These are phyloP conservation scores for Calidris pugnax DNA, from an alignment of 2,113 vertebrate genomes.

Conservation along the genomic window DNA sequence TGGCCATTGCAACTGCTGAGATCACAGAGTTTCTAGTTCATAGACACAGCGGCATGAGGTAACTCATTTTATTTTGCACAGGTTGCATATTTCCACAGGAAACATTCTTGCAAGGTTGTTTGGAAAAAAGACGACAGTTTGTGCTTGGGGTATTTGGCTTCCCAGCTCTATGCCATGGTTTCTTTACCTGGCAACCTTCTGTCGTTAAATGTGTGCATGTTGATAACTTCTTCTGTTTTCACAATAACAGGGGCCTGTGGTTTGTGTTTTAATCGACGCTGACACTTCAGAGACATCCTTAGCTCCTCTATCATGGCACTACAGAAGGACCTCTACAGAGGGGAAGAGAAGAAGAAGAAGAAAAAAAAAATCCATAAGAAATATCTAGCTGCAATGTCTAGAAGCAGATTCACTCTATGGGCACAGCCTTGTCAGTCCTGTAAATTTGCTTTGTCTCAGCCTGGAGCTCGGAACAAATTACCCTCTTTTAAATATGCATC, in stretches of 20 bases:
- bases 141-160: conserved; percentile 82
- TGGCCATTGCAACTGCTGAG: conserved; percentile 79
- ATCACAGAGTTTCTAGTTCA: conserved; percentile 85
- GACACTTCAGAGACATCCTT: conserved; percentile 96
- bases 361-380: conserved; percentile 20
- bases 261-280: conserved; percentile 96
- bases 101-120: conserved; percentile 94
- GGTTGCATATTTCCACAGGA: conserved; percentile 99
- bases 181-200: conserved; percentile 99
- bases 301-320: conserved; percentile 97
- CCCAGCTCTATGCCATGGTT: conserved; percentile 94
- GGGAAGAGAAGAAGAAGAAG: conserved; percentile 50
- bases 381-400: not conserved
- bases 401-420: conserved; percentile 14
- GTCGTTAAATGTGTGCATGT: conserved; percentile 99
- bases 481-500: conserved; percentile 51
- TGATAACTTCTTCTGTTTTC: conserved; percentile 99
- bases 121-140: conserved; percentile 85
- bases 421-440: not conserved
- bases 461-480: conserved; percentile 33
- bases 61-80: conserved; percentile 95
- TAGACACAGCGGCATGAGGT: conserved; percentile 92
- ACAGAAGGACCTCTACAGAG: conserved; percentile 93
- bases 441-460: conserved; percentile 10
- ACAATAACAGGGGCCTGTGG: conserved; percentile 93